Percentiles rank a stretch among this genome's conserved stretches.
Evolutionary conservation across 2,888 invertebrate species (phyloP).

Genomic region (Chirona hameri): DNA sequence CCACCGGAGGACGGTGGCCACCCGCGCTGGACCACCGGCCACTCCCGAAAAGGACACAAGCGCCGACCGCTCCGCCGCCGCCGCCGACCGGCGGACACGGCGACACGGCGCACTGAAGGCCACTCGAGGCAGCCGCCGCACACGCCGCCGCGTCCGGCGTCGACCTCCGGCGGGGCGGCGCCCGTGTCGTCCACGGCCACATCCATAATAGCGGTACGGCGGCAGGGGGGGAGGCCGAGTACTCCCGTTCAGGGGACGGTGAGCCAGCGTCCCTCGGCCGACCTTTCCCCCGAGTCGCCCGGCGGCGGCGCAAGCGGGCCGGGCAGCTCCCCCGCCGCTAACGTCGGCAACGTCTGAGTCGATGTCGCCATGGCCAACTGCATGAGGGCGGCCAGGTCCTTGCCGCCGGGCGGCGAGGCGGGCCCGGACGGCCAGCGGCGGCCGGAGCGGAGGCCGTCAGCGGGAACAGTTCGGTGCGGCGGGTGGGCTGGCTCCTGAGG

Average conservation of each 20-base stretch:
- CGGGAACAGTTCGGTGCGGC: not conserved
- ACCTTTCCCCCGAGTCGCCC: no score
- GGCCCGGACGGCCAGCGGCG: not conserved
- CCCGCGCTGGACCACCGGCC: not conserved
- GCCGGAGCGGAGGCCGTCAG: not conserved
- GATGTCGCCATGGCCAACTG: not conserved
- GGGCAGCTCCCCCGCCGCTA: not conserved
- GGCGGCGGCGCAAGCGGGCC: no score
- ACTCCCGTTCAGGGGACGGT: not conserved
- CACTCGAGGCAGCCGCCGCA: no score
- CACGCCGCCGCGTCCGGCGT: not conserved
- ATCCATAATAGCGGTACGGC: not conserved
- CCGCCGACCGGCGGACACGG: no score
- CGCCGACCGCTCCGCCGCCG: no score
- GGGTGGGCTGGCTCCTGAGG: not conserved
- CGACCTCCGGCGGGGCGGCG: not conserved
- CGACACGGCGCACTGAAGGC: no score
- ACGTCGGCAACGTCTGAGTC: no score
- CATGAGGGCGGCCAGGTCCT: conserved; percentile 5
- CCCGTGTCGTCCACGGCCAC: not conserved
- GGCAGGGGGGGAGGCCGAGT: not conserved
- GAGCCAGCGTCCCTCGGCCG: not conserved
- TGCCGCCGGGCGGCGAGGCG: not conserved
- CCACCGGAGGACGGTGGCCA: not conserved
- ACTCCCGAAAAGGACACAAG: not conserved